Evolutionary conservation across 2,888 invertebrate species (phyloP), one percentile per base, ranked within the genome.

Genomic region (Micoletzkya japonica): DNA sequence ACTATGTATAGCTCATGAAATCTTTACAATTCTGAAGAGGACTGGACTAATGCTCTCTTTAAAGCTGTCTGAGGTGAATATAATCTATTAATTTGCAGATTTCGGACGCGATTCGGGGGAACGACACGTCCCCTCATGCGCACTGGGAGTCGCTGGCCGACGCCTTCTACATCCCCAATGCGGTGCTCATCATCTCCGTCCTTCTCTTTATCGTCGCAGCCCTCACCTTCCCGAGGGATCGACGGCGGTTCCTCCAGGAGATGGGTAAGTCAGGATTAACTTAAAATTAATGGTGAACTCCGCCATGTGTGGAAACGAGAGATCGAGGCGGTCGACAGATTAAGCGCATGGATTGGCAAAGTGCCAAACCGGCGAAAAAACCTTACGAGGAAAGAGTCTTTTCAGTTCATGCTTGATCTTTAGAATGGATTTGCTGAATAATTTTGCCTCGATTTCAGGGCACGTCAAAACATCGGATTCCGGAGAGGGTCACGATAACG

Each of bases 61-160:
- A 44, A 20, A 20, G 44, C 20, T 44, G 10, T 44, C 10, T 44
- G 10, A 52, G 4, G 7, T 49, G 34, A 17, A 6, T 0, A 60
- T 24, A 59, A 20, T 1, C 28, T 17, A 4, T 24, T 24, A 20
- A 49, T 37, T 73, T 73, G 39, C 67, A 81, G 67, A 74, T 84
- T 10, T 83, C 83, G 3, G 84, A 84, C 73, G 75, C 74, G 34
- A 75, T 84, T 49, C 74, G 84, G 7, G 77, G 39, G 3, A 4
- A 28, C 1, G 73, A 76, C 32, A 73, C 64, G 4, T 74, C 77
- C n/a, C n/a, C 39, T 50, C n/a, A 50, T 32, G 63, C 49, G 1
- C 63, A 63, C 28, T 50, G 63, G 44, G 30, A 30, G 6, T 63
- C 63, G 3, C 63, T 63, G 24, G 26, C 50, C 1, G 20, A 49